Base-by-base conservation (phyloP, 2,797 vertebrate species). In the Nyctibius grandis region DNA sequence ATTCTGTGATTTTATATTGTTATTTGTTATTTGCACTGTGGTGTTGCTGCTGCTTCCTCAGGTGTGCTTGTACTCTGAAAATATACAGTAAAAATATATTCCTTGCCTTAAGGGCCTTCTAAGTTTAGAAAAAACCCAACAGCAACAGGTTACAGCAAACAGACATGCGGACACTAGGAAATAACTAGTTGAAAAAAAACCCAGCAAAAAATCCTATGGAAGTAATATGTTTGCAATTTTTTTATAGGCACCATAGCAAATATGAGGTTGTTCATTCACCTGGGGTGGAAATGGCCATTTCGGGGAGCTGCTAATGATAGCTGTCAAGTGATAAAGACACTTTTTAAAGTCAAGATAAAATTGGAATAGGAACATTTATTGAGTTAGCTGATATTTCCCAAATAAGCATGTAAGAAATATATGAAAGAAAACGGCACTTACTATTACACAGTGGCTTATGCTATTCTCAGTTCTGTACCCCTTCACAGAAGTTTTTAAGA, bases 21-120 rank as follows among this genome's bases (percentile, higher is more conserved):
- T 42, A 3, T 22, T 80, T 83, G 14, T 51, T 88, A 34, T 77
- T 70, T 88, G 51, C 31, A 36, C 19, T 63, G 20, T 61, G 53
- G 16, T 68, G 25, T 48, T 57, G 5, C 18, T 48, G n/a, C n/a
- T 64, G 34, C 15, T 38, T 69, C 23, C 28, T 56, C 0, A 0
- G 10, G 2, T 47, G 29, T 65, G 20, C 34, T 56, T 45, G 5
- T 34, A 34, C 21, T 31, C 18, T 48, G 17, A 26, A 91, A 82
- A 68, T 26, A 22, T 6, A 45, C 5, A 42, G 12, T 36, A 67
- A 85, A 86, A 84, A 73, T 19, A 28, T 16, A 47, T 40, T 60
- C 9, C 20, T 72, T 87, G 34, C 20, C 34, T 57, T 38, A 76
- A 75, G 20, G 5, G 5, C 9, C 9, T 70, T 87, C 36, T 67